phyloP scores from a whole-genome alignment of 30 jellyfish, hydroid and myxozoan species.

The Aurelia sp. region DNA sequence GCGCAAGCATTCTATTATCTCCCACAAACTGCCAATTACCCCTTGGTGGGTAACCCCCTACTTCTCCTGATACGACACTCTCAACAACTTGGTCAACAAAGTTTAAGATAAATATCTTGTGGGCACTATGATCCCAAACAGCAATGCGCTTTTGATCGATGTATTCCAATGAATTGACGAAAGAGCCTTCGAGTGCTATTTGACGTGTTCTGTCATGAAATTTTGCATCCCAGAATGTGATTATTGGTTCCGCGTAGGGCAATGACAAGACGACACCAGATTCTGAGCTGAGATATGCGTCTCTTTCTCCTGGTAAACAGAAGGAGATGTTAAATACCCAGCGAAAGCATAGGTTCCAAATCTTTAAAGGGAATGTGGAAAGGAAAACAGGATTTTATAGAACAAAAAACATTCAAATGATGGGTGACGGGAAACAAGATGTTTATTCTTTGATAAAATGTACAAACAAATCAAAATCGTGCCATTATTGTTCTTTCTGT shows the following conservation, averaged over 20 bases:
- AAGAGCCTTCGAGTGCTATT: constrained; percentile 33
- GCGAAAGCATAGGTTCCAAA: too few relatives aligned
- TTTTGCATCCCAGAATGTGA: constrained; percentile 61
- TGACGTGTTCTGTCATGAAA: constrained; percentile 31
- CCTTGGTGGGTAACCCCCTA: constrained; percentile 37
- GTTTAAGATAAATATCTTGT: constrained; percentile 42
- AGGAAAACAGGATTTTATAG: too few relatives aligned
- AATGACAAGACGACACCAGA: constrained; percentile 56
- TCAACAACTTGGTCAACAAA: constrained; percentile 8
- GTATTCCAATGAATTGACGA: constrained; percentile 17
- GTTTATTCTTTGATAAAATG: too few relatives aligned
- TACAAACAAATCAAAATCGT: too few relatives aligned
- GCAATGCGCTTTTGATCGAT: constrained; percentile 55
- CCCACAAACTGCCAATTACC: constrained; percentile 56
- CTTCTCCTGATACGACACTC: constrained; percentile 27
- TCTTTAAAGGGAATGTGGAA: too few relatives aligned
- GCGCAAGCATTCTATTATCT: constrained; percentile 28
- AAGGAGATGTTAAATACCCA: too few relatives aligned
- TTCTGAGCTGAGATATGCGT: constrained; percentile 42
- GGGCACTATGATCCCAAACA: constrained; percentile 29
- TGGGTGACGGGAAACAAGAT: too few relatives aligned
- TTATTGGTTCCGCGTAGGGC: constrained; percentile 71
- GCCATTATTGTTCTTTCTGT: too few relatives aligned
- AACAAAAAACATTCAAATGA: too few relatives aligned
- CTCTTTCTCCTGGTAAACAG: constrained; percentile 74